Evolutionary conservation across 2,888 invertebrate genomes (phyloP).

Genomic region (Lamellibrachia satsuma): DNA sequence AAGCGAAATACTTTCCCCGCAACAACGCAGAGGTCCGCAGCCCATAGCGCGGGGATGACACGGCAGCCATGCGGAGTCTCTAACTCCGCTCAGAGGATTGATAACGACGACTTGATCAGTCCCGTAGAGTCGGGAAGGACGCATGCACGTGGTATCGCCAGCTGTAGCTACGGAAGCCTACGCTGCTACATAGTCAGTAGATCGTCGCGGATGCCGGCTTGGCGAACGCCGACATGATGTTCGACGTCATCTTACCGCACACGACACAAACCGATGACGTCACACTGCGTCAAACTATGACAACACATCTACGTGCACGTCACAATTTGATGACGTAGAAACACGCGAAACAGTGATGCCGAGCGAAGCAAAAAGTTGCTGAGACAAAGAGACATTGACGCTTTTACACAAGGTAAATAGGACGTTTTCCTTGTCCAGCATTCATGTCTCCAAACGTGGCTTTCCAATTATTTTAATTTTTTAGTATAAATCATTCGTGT

Average conservation of each 20-base stretch:
- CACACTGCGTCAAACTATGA: no score
- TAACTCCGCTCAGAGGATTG: not conserved
- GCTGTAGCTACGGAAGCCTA: not conserved
- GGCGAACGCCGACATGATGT: not conserved
- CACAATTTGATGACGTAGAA: not conserved
- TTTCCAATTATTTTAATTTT: not conserved
- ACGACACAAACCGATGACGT: not conserved
- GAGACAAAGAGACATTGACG: not conserved
- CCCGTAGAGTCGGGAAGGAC: not conserved
- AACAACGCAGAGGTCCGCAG: not conserved
- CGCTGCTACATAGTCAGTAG: not conserved
- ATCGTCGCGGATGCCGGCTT: not conserved
- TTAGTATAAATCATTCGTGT: not conserved
- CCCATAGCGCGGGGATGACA: not conserved
- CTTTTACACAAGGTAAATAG: not conserved
- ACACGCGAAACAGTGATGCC: not conserved
- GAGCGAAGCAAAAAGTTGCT: not conserved
- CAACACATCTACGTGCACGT: not conserved
- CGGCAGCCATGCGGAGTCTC: not conserved
- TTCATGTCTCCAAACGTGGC: not conserved
- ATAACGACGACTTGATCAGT: not conserved
- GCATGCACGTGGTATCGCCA: not conserved
- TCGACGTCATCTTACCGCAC: not conserved
- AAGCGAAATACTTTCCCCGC: not conserved
- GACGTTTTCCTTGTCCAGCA: not conserved